These are phyloP conservation scores for Hassar affinis DNA, from an alignment of 2,113 vertebrate genomes.

Conservation along the genomic window DNA sequence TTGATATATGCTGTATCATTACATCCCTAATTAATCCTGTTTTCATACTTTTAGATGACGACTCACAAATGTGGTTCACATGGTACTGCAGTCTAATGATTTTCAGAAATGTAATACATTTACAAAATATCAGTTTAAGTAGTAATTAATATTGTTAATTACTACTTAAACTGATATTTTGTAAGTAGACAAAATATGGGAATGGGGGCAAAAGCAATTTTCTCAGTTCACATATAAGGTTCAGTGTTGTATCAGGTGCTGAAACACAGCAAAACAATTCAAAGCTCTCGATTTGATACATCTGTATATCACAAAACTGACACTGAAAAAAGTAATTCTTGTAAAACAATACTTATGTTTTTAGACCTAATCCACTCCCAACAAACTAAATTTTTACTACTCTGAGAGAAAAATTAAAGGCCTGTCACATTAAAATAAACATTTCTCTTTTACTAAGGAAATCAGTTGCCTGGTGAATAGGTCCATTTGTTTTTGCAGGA, in stretches of 20 bases:
- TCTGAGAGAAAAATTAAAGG: background rate
- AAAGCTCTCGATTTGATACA: background rate
- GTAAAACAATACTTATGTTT: background rate
- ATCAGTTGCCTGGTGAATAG: conserved; percentile 50
- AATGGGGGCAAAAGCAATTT: background rate
- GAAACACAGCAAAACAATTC: background rate
- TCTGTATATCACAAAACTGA: background rate
- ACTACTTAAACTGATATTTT: background rate
- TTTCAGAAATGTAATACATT: background rate
- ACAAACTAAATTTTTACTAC: background rate
- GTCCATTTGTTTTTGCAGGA: conserved; percentile 31
- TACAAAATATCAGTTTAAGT: background rate
- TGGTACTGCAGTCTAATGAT: background rate
- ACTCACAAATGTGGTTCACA: background rate
- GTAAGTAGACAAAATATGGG: no score
- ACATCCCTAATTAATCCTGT: no score
- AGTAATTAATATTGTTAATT: background rate
- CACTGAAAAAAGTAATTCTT: background rate
- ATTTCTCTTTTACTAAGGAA: conserved; percentile 38
- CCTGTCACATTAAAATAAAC: conserved; percentile 37
- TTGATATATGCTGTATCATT: background rate
- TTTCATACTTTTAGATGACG: no score
- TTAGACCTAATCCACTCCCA: background rate
- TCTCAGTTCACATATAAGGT: background rate
- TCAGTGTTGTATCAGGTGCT: background rate